Conservation (phyloP, 2,797 vertebrate species). For the Lagocephalus sceleratus region DNA sequence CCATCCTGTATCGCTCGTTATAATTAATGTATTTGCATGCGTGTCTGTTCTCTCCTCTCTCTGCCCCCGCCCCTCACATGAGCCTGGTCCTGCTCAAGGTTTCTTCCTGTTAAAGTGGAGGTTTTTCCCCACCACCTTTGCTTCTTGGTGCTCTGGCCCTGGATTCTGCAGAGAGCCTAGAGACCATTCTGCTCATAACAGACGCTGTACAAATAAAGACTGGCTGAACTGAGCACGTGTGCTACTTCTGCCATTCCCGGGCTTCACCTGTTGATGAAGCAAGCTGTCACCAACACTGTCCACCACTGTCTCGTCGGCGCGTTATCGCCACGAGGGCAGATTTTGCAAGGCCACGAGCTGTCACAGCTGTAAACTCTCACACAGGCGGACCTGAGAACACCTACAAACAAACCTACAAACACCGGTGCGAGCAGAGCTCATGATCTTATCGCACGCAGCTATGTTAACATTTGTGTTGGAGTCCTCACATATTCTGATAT, state of each 20-base stretch:
- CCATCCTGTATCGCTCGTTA: no score
- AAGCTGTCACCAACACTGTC: slow-evolving; percentile 26
- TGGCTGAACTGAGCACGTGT: no score
- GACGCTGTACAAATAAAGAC: no score
- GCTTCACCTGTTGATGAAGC: slow-evolving; percentile 45
- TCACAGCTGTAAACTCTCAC: slow-evolving; percentile 75
- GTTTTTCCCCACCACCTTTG: no score
- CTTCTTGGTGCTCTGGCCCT: no score
- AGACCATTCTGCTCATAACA: no score
- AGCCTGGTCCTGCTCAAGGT: no score
- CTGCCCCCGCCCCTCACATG: no score
- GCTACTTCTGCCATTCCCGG: slow-evolving; percentile 4
- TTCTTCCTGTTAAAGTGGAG: no score
- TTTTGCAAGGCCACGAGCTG: slow-evolving; percentile 66
- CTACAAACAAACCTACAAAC: slow-evolving; percentile 38
- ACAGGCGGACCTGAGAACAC: slow-evolving; percentile 41
- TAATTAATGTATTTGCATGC: no score
- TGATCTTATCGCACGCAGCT: neutral
- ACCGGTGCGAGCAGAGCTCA: neutral
- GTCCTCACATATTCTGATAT: neutral
- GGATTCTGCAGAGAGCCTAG: no score
- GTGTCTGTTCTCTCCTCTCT: no score
- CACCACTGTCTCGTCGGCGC: slow-evolving; percentile 66
- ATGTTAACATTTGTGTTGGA: neutral
- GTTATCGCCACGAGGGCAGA: slow-evolving; percentile 63